A percentile compares a stretch with the other conserved stretches of the same genome.
Conservation (phyloP, 2,888 invertebrate genomes). For the Esperia sulphurella region DNA sequence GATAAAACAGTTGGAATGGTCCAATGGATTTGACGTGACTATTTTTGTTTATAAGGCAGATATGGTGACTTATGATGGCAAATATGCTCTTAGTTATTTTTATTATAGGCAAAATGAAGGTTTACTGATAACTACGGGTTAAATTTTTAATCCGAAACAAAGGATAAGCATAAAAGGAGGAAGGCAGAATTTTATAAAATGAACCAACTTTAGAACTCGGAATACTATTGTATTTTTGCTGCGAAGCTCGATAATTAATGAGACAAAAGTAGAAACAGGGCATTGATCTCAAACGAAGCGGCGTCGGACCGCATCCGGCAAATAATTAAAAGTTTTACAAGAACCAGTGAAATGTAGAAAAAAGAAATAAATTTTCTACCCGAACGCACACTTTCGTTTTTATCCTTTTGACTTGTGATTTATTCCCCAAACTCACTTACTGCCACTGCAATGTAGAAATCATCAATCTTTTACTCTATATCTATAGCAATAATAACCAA, state of each 20-base stretch:
- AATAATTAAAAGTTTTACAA: slow-evolving; percentile 73
- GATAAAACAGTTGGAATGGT: slow-evolving; percentile 14
- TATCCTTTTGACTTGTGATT: slow-evolving; percentile 58
- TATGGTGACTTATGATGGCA: not conserved
- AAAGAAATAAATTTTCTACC: slow-evolving; percentile 69
- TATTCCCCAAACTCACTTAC: slow-evolving; percentile 43
- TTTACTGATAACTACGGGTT: too few species aligned
- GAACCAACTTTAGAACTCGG: not conserved
- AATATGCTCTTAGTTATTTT: too few species aligned
- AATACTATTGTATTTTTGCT: slow-evolving; percentile 9
- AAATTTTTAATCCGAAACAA: too few species aligned
- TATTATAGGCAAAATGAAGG: too few species aligned
- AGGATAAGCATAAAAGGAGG: too few species aligned
- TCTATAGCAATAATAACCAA: slow-evolving; percentile 19
- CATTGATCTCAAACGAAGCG: slow-evolving; percentile 52
- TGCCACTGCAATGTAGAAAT: slow-evolving; percentile 19
- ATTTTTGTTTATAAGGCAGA: slow-evolving; percentile 11
- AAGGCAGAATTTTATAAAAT: too few species aligned
- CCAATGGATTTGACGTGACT: slow-evolving; percentile 17
- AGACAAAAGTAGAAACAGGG: slow-evolving; percentile 38
- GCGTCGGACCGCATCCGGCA: slow-evolving; percentile 57
- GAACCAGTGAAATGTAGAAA: slow-evolving; percentile 59
- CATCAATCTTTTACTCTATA: slow-evolving; percentile 26
- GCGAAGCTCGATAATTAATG: slow-evolving; percentile 33
- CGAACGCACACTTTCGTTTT: slow-evolving; percentile 65